phyloP scores from a whole-genome alignment of 2,888 invertebrate genomes.

The Eugnorisma glareosa region DNA sequence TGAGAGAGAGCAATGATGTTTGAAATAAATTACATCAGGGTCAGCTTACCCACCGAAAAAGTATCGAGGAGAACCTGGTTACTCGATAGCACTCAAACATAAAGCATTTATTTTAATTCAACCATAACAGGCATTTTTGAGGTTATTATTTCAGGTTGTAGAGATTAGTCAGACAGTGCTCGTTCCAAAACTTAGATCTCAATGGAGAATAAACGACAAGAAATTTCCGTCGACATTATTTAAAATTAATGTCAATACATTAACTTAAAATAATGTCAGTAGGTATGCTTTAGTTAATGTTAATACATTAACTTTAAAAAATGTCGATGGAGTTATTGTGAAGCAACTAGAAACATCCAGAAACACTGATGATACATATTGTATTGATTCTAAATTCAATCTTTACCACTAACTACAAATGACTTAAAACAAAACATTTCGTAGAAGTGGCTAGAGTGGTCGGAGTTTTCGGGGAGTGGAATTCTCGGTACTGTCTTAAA shows the following conservation, averaged over 20 bases:
- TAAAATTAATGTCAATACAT: not conserved
- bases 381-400: not conserved
- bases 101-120: not conserved
- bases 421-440: not conserved
- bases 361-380: not conserved
- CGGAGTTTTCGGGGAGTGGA: no score
- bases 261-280: no score
- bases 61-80: not conserved
- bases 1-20: not conserved
- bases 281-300: no score
- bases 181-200: not conserved
- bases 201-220: not conserved
- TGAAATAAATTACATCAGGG: not conserved
- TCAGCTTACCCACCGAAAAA: not conserved
- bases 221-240: not conserved
- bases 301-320: not conserved
- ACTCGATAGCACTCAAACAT: not conserved
- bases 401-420: not conserved
- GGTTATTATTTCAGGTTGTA: no score
- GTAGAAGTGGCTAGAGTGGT: not conserved
- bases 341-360: not conserved
- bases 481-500: constrained; percentile 9
- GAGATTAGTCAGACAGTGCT: not conserved
- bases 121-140: not conserved
- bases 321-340: no score